A percentile compares a stretch with the other conserved stretches of the same genome.
phyloP scores from a whole-genome alignment of 2,113 vertebrate genomes.

The Upupa epops region DNA sequence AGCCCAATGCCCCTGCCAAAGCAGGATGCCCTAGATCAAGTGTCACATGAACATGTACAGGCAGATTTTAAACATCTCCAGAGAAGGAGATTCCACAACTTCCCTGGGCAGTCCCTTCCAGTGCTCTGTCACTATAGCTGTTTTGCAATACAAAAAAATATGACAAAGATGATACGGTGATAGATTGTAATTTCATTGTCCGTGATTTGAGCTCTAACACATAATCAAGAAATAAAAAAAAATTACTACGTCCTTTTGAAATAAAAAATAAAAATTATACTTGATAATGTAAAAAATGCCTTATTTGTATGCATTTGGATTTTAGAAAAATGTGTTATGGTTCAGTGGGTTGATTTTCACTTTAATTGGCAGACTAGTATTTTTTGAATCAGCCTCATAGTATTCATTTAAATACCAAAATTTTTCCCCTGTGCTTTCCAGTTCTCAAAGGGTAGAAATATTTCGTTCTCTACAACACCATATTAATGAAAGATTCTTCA shows the following conservation, averaged over 20 bases:
- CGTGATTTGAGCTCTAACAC: background rate
- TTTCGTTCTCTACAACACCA: background rate
- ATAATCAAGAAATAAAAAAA: background rate
- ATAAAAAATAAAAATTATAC: background rate
- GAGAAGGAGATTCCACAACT: too few species aligned
- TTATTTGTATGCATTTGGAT: fast-evolving
- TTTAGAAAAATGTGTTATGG: background rate
- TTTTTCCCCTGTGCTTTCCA: background rate
- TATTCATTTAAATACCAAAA: background rate
- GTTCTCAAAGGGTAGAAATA: background rate
- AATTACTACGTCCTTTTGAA: background rate
- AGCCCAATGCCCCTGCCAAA: too few species aligned
- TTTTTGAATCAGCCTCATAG: too few species aligned
- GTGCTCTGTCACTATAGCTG: too few species aligned
- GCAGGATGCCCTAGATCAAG: too few species aligned
- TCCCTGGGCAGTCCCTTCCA: too few species aligned
- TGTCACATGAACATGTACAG: too few species aligned
- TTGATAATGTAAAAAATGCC: background rate
- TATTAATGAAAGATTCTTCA: background rate
- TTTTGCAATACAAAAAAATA: too few species aligned
- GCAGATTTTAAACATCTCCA: too few species aligned
- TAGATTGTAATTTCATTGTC: background rate
- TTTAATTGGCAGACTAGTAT: background rate
- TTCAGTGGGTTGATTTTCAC: background rate
- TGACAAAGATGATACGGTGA: background rate